Base-by-base conservation (phyloP, 35 echinoderm and acorn worm genomes). In the Lytechinus variegatus region DNA sequence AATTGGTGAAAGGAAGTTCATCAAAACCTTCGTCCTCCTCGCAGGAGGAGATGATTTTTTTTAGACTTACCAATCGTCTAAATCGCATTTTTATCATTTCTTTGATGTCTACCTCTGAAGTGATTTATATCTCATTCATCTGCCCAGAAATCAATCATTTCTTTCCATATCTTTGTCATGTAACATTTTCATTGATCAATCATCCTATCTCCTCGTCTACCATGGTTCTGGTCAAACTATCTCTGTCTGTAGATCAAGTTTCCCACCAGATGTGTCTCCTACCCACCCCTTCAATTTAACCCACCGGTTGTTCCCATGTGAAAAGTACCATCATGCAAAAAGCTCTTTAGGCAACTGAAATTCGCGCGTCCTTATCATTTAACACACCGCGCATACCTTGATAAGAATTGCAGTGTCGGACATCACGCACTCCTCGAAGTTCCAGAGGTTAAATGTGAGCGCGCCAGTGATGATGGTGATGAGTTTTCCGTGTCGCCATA, bases 141-240 rank as follows among this genome's bases (percentile, higher is more conserved):
- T 79, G n/a, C 66, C 66, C 66, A 24, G 19, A 79, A 79, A 79
- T 79, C 66, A 79, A 79, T 79, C 66, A 79, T 79, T 79, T 24
- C n/a, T 79, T 24, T 79, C 8, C 66, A 79, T 24, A 79, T 79
- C 33, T 44, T 44, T 44, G 2, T 79, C 66, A 24, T 79, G 66
- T n/a, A 79, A 1, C 66, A n/a, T n/a, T 79, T 79, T 79, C 66
- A 79, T 79, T 79, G n/a, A 79, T 79, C 66, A 79, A 79, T 79
- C 66, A 79, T 79, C 66, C 66, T 79, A 79, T 79, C 66, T 79
- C n/a, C 21, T 79, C 66, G 19, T 79, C 66, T 79, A 79, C 66
- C 66, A 7, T 24, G 19, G 66, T 24, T 79, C 66, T 79, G 66
- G n/a, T 79, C 19, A 79, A 79, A n/a, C 66, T 79, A 79, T 79